These are phyloP conservation scores for Betta splendens DNA, from an alignment of 2,797 vertebrate species.

Conservation along the genomic window DNA sequence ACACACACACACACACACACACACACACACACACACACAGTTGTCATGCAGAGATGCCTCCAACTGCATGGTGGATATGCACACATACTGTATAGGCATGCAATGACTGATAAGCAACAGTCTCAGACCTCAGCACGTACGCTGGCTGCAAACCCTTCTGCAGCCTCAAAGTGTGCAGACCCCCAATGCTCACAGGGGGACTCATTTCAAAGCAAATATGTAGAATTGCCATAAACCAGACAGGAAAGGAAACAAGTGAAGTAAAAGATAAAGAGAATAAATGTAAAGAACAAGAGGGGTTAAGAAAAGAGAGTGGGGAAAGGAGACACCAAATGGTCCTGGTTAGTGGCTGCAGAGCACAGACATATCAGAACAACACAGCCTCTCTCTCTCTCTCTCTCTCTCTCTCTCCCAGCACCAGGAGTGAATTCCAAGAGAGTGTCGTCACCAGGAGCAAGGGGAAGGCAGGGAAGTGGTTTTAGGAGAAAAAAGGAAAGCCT, in stretches of 20 bases:
- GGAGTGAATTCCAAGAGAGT: conserved; percentile 83
- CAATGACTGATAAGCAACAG: conserved; percentile 14
- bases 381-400: conserved; percentile 61
- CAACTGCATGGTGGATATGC: conserved; percentile 17
- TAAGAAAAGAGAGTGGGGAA: conserved; percentile 55
- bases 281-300: conserved; percentile 38
- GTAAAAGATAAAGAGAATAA: conserved; percentile 29
- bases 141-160: neutral
- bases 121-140: conserved; percentile 11
- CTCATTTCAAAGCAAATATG: conserved; percentile 61
- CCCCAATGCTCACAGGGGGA: conserved; percentile 23
- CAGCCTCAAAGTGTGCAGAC: conserved; percentile 17
- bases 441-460: conserved; percentile 78
- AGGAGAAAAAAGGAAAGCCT: conserved; percentile 62
- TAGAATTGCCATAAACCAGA: conserved; percentile 62
- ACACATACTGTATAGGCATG: conserved; percentile 8
- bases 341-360: conserved; percentile 72
- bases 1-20: conserved; percentile 33
- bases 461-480: conserved; percentile 82
- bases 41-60: conserved; percentile 19
- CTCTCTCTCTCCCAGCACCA: conserved; percentile 69
- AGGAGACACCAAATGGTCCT: conserved; percentile 80
- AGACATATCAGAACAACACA: conserved; percentile 63
- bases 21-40: conserved; percentile 9
- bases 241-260: conserved; percentile 53